Evolutionary conservation across 2,113 vertebrate species (phyloP).

Genomic region (Chionis minor): DNA sequence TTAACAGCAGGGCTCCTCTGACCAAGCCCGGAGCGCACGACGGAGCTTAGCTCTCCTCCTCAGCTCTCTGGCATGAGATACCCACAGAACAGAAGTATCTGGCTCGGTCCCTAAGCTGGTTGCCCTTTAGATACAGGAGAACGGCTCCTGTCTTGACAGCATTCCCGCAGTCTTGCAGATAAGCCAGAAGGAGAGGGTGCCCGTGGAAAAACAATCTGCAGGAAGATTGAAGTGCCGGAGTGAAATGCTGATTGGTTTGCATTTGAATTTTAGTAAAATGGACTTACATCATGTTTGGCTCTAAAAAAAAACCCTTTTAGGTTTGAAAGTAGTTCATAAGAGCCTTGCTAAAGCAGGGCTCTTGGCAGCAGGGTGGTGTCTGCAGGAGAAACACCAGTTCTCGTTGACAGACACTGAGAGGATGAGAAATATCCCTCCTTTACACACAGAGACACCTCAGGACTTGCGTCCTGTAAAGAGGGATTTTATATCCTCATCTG

Average conservation of each 20-base stretch:
- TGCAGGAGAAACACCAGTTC: not conserved
- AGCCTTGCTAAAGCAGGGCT: not conserved
- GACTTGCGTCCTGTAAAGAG: not conserved
- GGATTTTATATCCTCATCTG: not conserved
- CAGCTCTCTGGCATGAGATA: not conserved
- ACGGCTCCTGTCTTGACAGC: not conserved
- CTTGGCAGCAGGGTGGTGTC: not conserved
- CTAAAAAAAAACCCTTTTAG: not conserved
- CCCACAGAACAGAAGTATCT: not conserved
- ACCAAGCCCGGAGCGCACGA: not conserved
- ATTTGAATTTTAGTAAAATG: not conserved
- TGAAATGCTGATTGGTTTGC: not conserved
- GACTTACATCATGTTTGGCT: not conserved
- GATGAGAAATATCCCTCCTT: not conserved
- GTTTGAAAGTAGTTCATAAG: not conserved
- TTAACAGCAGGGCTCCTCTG: not conserved
- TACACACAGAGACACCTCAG: not conserved
- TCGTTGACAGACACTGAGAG: not conserved
- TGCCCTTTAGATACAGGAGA: not conserved
- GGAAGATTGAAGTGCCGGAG: not conserved
- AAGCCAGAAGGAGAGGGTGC: not conserved
- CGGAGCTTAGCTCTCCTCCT: not conserved
- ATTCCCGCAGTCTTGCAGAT: not conserved
- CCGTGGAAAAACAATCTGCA: not conserved
- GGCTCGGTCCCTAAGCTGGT: not conserved